These are phyloP conservation scores for Acheta domesticus DNA, from an alignment of 2,888 invertebrate species.

Conservation along the genomic window DNA sequence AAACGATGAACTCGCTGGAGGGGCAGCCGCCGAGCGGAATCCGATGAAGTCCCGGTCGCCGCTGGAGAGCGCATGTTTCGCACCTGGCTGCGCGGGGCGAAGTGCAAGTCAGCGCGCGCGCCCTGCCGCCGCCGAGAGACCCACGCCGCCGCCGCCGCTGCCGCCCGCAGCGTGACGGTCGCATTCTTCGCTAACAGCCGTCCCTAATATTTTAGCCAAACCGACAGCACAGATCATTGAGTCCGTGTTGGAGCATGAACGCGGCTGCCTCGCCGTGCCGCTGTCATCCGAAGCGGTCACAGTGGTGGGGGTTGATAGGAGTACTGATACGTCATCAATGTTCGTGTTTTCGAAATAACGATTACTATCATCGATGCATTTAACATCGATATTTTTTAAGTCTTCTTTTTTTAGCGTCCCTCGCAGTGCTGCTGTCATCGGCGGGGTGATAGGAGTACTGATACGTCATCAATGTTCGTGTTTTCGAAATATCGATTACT, in stretches of 20 bases:
- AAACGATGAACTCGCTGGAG: too few species aligned
- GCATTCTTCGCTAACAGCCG: conserved; percentile 6
- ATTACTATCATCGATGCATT: neutral
- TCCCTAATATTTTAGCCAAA: conserved; percentile 7
- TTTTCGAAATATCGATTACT: too few species aligned
- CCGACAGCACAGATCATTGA: conserved; percentile 18
- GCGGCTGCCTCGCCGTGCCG: neutral
- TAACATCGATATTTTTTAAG: too few species aligned
- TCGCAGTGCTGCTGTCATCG: too few species aligned
- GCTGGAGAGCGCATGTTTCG: too few species aligned
- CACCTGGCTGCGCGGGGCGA: neutral
- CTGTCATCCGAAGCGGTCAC: too few species aligned
- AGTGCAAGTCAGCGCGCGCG: neutral
- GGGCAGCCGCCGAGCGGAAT: too few species aligned
- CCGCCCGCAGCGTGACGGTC: neutral
- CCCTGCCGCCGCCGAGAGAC: neutral
- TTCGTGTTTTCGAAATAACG: neutral
- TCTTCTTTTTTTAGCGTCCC: too few species aligned
- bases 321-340: neutral
- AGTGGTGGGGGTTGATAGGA: neutral
- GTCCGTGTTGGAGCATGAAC: conserved; percentile 8
- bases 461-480: too few species aligned
- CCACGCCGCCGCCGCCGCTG: neutral
- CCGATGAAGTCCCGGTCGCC: too few species aligned
- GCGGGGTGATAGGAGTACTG: too few species aligned